phyloP scores from a whole-genome alignment of 2,888 invertebrate genomes.

The Drosophila peninsularis region DNA sequence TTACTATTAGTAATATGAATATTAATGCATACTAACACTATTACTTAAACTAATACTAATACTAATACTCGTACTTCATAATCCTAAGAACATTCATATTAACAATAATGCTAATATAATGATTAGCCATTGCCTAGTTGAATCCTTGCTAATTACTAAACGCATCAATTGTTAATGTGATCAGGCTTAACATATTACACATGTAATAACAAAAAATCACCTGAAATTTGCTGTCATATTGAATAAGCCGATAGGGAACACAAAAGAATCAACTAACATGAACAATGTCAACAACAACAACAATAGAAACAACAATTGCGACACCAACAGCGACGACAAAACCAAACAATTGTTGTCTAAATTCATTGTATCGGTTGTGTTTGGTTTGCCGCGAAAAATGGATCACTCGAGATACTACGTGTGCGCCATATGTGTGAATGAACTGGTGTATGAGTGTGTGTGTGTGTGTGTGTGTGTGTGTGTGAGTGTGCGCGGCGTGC shows the following conservation, averaged over 20 bases:
- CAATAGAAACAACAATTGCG: constrained; percentile 33
- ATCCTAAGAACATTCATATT: too few relatives aligned
- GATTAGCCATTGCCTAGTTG: background rate
- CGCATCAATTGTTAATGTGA: background rate
- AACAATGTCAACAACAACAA: constrained; percentile 39
- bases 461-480: constrained; percentile 1
- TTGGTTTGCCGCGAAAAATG: constrained; percentile 43
- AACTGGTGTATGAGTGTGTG: constrained; percentile 1
- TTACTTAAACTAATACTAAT: too few relatives aligned
- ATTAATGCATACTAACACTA: too few relatives aligned
- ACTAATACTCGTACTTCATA: too few relatives aligned
- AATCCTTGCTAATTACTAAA: background rate
- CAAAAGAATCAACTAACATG: constrained; percentile 46
- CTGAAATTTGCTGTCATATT: constrained; percentile 38
- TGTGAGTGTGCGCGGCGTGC: constrained; percentile 5
- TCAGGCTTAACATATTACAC: constrained; percentile 13
- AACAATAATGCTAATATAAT: background rate
- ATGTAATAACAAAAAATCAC: constrained; percentile 28
- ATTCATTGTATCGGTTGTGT: constrained; percentile 73
- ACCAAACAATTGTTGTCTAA: constrained; percentile 76
- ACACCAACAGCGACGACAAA: constrained; percentile 32
- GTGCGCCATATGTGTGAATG: constrained; percentile 5
- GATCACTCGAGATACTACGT: constrained; percentile 65
- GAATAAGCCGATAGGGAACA: constrained; percentile 36
- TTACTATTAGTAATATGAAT: too few relatives aligned